Evolutionary conservation across 2,888 invertebrate species (phyloP).

Genomic region (Drosophila kanekoi): DNA sequence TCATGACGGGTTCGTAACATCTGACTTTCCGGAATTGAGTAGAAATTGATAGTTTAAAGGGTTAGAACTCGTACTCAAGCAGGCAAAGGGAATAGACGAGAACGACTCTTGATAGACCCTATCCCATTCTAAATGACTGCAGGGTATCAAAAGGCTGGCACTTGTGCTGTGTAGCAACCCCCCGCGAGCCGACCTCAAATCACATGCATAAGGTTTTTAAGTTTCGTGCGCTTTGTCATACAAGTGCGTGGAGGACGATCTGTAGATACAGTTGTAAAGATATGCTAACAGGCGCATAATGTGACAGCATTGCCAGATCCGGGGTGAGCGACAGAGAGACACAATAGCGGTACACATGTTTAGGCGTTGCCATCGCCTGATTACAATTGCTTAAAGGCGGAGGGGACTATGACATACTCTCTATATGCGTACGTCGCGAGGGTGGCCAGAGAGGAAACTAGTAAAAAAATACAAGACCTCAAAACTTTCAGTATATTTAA

Average conservation of each 20-base stretch:
- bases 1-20: too few species aligned
- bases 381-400: constrained; percentile 31
- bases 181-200: constrained; percentile 57
- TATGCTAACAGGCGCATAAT: constrained; percentile 77
- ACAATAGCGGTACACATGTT: constrained; percentile 69
- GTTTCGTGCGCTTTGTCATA: constrained; percentile 81
- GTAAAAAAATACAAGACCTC: neutral
- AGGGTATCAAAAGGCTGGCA: constrained; percentile 45
- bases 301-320: constrained; percentile 65
- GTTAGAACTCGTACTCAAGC: too few species aligned
- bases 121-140: neutral
- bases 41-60: too few species aligned
- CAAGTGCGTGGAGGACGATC: constrained; percentile 75
- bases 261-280: constrained; percentile 79
- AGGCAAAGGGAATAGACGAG: too few species aligned
- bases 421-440: constrained; percentile 19
- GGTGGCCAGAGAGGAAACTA: constrained; percentile 4
- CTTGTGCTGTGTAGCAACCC: constrained; percentile 41
- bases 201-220: constrained; percentile 80
- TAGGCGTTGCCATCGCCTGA: constrained; percentile 60
- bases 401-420: constrained; percentile 27
- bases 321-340: constrained; percentile 9
- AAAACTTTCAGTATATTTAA: too few species aligned
- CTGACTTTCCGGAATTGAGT: too few species aligned
- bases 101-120: too few species aligned